Evolutionary conservation across 1,140 invertebrate species (phyloP).

Genomic region (Catajapyx aquilonaris): DNA sequence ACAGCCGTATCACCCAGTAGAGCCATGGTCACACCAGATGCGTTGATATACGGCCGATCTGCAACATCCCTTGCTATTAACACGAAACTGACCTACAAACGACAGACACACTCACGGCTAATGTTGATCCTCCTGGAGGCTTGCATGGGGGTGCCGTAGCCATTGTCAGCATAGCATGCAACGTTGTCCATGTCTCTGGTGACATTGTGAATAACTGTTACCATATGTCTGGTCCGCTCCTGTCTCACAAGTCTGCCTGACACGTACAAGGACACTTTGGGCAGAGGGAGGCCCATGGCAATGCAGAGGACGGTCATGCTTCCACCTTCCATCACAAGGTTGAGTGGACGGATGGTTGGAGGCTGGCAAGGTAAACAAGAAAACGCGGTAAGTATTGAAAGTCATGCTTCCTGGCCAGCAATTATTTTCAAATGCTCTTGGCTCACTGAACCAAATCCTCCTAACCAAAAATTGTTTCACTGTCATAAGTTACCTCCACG

Average conservation of each 20-base stretch:
- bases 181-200: conserved; percentile 60
- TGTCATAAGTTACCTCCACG: conserved; percentile 39
- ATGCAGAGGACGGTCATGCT: conserved; percentile 66
- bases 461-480: no score
- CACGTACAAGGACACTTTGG: conserved; percentile 56
- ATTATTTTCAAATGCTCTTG: no score
- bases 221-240: conserved; percentile 55
- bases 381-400: no score
- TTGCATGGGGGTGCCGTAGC: conserved; percentile 62
- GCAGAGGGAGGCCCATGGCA: conserved; percentile 57
- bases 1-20: conserved; percentile 43
- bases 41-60: conserved; percentile 52
- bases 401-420: no score
- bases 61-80: conserved; percentile 6
- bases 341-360: conserved; percentile 57
- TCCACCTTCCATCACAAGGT: conserved; percentile 54
- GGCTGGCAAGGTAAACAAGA: conserved; percentile 27
- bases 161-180: conserved; percentile 65
- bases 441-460: no score
- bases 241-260: conserved; percentile 47
- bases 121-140: conserved; percentile 49
- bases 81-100: background rate
- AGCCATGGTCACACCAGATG: conserved; percentile 48
- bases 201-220: conserved; percentile 56
- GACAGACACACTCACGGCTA: conserved; percentile 56